Evolutionary conservation across 2,113 vertebrate species (phyloP).

Genomic region (Synodontis membranacea): DNA sequence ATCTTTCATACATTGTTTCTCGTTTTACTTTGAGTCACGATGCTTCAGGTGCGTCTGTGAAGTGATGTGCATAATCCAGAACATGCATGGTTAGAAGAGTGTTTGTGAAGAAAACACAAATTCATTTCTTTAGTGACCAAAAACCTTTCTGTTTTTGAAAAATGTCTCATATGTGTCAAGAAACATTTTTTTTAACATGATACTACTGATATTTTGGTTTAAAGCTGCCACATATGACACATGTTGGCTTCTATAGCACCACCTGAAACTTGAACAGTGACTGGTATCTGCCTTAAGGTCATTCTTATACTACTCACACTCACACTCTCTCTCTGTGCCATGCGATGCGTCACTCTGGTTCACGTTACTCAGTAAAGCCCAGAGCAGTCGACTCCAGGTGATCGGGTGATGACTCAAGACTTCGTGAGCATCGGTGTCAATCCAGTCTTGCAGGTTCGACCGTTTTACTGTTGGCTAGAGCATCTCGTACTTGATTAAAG

Average conservation of each 20-base stretch:
- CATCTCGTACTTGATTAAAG: neutral
- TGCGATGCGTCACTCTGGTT: constrained; percentile 19
- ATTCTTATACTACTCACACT: constrained; percentile 18
- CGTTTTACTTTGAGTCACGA: neutral
- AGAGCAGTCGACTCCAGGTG: constrained; percentile 12
- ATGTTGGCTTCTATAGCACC: constrained; percentile 37
- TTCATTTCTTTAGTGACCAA: neutral
- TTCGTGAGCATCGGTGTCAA: neutral
- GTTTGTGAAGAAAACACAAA: neutral
- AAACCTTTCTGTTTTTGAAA: neutral
- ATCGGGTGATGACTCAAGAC: neutral
- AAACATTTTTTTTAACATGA: constrained; percentile 34
- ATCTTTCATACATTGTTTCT: neutral
- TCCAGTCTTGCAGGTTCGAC: neutral
- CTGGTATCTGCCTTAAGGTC: constrained; percentile 27
- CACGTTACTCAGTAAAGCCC: constrained; percentile 33
- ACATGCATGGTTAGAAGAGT: neutral
- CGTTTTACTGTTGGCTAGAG: neutral
- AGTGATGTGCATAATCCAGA: neutral
- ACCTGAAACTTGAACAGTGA: constrained; percentile 34
- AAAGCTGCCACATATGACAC: constrained; percentile 47
- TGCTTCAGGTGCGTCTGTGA: neutral
- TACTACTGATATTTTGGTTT: constrained; percentile 33
- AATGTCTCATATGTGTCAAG: neutral
- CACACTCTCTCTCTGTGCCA: neutral